A percentile compares a stretch with the other conserved stretches of the same genome.
These are phyloP conservation scores for Apantesis nais DNA, from an alignment of 2,888 invertebrate genomes.

Conservation along the genomic window DNA sequence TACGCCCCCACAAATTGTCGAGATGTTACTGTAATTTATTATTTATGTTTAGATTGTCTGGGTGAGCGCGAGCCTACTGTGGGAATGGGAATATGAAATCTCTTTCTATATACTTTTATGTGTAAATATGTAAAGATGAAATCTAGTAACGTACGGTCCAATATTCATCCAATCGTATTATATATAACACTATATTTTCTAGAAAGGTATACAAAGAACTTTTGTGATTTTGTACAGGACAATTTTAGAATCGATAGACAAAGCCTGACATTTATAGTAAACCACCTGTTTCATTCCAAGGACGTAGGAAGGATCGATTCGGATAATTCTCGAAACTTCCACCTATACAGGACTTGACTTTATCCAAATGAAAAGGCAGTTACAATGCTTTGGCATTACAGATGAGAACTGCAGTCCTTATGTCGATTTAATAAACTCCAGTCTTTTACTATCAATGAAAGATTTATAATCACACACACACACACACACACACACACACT, in stretches of 20 bases:
- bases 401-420: background rate
- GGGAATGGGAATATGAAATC: background rate
- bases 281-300: background rate
- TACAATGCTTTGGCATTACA: background rate
- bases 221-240: background rate
- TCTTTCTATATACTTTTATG: background rate
- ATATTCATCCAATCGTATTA: background rate
- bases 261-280: background rate
- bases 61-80: background rate
- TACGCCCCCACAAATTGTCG: conserved; percentile 16
- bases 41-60: conserved; percentile 13
- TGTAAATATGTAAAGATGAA: too few species aligned
- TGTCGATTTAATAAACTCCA: background rate
- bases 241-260: background rate
- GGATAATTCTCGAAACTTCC: background rate
- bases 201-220: background rate
- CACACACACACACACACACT: too few species aligned
- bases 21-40: conserved; percentile 12
- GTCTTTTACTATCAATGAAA: background rate
- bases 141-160: background rate
- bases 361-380: background rate
- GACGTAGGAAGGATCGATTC: conserved; percentile 2
- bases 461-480: background rate
- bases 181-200: background rate
- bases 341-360: background rate